Evolutionary conservation across 2,797 vertebrate genomes (phyloP), one percentile per base, ranked within the genome.

Genomic region (Gambusia yucatana): DNA sequence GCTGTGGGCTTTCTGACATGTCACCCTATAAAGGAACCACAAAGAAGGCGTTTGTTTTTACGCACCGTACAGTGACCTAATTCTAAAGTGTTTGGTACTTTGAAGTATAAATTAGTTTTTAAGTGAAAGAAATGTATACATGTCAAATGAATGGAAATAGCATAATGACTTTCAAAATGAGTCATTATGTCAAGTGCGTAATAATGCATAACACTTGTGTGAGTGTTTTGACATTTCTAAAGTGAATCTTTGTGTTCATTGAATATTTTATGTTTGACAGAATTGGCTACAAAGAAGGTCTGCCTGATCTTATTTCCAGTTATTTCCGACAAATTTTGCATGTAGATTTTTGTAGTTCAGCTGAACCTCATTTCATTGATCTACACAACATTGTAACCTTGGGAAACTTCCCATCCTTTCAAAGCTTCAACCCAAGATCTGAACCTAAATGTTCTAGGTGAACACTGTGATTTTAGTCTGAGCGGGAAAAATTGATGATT

Each of bases 401-500:
- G 33, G 7, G 59, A n/a, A 83, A 79, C 39, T 48, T 2, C 20
- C 57, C 73, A n/a, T 77, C 46, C 20, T 36, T 84, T 77, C 79
- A 83, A 87, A 89, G 80, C 86, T 69, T 55, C 78, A 47, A 75
- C 85, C 74, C 39, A 81, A 47, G 71, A 76, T 82, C 63, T 83
- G 78, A 83, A 43, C 55, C 78, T 6, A 84, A 80, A 80, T 77
- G 83, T 91, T 82, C 73, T 79, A 48, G 73, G 84, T 87, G 84
- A 91, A 90, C 89, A 86, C 90, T 90, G 80, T 86, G 87, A 79
- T 88, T 89, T 88, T 88, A 86, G 90, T 84, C 80, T 83, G 82
- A 80, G 83, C 91, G 93, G 93, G 91, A 93, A 95, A 33, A 95
- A 95, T 95, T 89, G 87, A 95, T 95, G 94, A 89, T 91, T 89